phyloP scores from a whole-genome alignment of 2,888 invertebrate genomes.

The Ennomos erosarius region DNA sequence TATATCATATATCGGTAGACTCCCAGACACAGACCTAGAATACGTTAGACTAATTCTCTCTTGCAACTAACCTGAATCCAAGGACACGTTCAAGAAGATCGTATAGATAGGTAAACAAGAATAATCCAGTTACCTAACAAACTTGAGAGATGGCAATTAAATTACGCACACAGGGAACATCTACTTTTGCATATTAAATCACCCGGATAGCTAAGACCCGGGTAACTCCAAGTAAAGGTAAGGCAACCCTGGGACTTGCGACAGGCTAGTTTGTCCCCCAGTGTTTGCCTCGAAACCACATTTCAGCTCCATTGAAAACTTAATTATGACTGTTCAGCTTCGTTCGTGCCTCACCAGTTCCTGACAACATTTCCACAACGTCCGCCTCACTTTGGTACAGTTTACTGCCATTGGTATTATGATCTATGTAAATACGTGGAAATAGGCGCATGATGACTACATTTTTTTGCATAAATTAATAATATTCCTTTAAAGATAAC shows the following conservation, averaged over 20 bases:
- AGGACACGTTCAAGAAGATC: constrained; percentile 7
- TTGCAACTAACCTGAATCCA: constrained; percentile 1
- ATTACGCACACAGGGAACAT: constrained; percentile 35
- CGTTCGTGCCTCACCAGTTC: constrained; percentile 30
- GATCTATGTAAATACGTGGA: too few species aligned
- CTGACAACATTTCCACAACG: constrained; percentile 60
- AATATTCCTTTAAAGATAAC: too few species aligned
- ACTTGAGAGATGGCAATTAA: constrained; percentile 30
- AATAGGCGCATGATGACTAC: too few species aligned
- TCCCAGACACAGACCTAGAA: too few species aligned
- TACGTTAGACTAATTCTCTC: too few species aligned
- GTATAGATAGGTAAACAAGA: constrained; percentile 1
- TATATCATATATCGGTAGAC: too few species aligned
- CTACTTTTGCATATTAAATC: constrained; percentile 58
- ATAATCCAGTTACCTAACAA: constrained; percentile 18
- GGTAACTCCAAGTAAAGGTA: constrained; percentile 4
- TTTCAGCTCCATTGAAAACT: constrained; percentile 72
- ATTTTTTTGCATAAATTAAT: too few species aligned
- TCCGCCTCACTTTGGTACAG: neutral
- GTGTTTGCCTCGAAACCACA: constrained; percentile 67
- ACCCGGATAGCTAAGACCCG: constrained; percentile 24
- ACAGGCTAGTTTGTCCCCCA: constrained; percentile 52
- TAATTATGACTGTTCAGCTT: constrained; percentile 60
- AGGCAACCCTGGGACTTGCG: constrained; percentile 44
- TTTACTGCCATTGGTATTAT: too few species aligned